Evolutionary conservation across 1,140 invertebrate genomes (phyloP), one percentile per base, ranked within the genome.

Genomic region (Thaumetopoea pityocampa): DNA sequence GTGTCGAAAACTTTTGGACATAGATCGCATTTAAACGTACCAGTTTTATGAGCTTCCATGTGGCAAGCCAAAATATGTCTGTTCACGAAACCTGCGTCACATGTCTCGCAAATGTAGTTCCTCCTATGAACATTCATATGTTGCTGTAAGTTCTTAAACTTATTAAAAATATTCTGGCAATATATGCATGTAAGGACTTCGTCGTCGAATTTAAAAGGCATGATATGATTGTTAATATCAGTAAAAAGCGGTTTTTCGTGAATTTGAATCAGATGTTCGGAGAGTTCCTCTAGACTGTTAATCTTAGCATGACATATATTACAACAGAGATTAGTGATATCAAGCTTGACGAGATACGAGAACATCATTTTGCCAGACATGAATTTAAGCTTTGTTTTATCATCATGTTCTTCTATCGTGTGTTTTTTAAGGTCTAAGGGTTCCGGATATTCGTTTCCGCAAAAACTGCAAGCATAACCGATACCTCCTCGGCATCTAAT

Each of bases 81-180:
- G n/a, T 51, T 71, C 1, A 76, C 57, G 23, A 67, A 80, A 1
- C 68, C 70, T 0, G 67, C 53, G 4, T 63, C 58, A 22, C 74
- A 79, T 4, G 44, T 45, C 3, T 65, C 58, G 11, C 74, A 79
- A 20, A 73, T 44, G 32, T 58, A 69, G 42, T 74, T 76, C 10
- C 58, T 58, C 26, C 55, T 76, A 29, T 79, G 74, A 0, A 44
- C 34, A 28, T 79, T 73, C 69, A 79, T 76, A 26, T 81, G 77
- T 5, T 74, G 61, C 6, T 58, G 34, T 0, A 78, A 22, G 4
- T 59, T 48, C 18, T 73, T 69, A 8, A 78, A 76, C 24, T 67
- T 70, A n/a, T 65, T 56, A 15, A 59, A 72, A 2, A 48, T 40
- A 2, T 63, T 61, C 14, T 32, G 15, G 26, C 67, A 71, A 5